Evolutionary conservation across 2,113 vertebrate genomes (phyloP).

Genomic region (Eleginops maclovinus): DNA sequence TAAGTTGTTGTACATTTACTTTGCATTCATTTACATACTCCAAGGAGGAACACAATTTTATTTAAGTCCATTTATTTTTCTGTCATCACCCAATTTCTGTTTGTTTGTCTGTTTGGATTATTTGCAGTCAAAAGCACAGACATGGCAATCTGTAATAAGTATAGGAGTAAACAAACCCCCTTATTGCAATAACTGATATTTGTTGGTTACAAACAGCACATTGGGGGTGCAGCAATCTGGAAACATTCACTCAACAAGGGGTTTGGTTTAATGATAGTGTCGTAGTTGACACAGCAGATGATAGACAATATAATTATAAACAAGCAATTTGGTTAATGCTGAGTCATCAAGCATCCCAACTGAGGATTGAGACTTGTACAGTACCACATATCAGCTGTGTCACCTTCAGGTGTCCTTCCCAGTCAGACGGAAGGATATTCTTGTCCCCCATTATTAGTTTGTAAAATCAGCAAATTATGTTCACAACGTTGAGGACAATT

Average conservation of each 20-base stretch:
- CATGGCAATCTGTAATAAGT: conserved; percentile 19
- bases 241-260: conserved; percentile 36
- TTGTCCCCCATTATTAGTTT: conserved; percentile 21
- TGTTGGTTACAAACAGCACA: conserved; percentile 18
- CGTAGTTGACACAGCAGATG: conserved; percentile 38
- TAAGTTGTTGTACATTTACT: conserved; percentile 44
- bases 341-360: conserved; percentile 43
- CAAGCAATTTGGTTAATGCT: conserved; percentile 49
- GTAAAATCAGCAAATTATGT: conserved; percentile 35
- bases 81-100: conserved; percentile 22
- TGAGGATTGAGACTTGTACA: conserved; percentile 21
- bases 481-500: not conserved
- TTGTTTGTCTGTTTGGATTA: conserved; percentile 20
- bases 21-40: conserved; percentile 61
- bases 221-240: conserved; percentile 7
- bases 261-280: conserved; percentile 34
- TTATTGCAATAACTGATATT: conserved; percentile 20
- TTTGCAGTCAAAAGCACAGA: conserved; percentile 10
- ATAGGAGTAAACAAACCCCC: conserved; percentile 6
- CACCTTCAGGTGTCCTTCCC: conserved; percentile 51
- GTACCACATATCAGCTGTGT: conserved; percentile 35
- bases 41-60: conserved; percentile 30
- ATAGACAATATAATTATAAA: conserved; percentile 53
- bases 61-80: conserved; percentile 42
- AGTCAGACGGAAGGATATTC: conserved; percentile 8